These are phyloP conservation scores for Agonopterix subpropinquella DNA, from an alignment of 2,888 invertebrate species.

Conservation along the genomic window DNA sequence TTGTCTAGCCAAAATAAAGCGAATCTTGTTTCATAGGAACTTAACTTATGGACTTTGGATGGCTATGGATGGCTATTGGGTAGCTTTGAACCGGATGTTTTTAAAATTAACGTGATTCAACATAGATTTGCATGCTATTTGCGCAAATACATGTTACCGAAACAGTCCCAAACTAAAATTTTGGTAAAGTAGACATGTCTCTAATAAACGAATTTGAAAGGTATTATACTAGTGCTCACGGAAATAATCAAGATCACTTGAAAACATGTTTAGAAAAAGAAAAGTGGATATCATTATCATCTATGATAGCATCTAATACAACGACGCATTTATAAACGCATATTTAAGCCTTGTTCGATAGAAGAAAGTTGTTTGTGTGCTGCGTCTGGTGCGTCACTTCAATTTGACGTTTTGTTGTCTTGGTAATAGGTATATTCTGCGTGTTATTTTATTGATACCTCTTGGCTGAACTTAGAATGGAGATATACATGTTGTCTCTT, in stretches of 20 bases:
- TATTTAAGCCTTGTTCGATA: not conserved
- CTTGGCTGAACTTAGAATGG: too few relatives aligned
- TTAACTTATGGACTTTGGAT: too few relatives aligned
- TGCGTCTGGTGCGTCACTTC: not conserved
- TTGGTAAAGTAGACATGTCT: too few relatives aligned
- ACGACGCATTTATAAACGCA: not conserved
- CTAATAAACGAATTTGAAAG: not conserved
- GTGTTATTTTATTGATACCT: too few relatives aligned
- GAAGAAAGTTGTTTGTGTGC: slow-evolving; percentile 5
- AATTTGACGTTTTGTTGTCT: not conserved
- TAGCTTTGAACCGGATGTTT: too few relatives aligned
- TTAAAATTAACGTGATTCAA: too few relatives aligned
- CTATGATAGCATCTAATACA: slow-evolving; percentile 4
- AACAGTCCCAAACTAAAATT: too few relatives aligned
- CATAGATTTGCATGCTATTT: too few relatives aligned
- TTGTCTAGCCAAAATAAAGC: not conserved
- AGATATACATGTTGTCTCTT: too few relatives aligned
- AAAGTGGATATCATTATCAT: slow-evolving; percentile 4
- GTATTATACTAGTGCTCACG: not conserved
- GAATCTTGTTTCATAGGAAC: not conserved
- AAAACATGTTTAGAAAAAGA: slow-evolving; percentile 11
- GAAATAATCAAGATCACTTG: slow-evolving; percentile 1
- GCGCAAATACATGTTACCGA: too few relatives aligned
- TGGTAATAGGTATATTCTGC: not conserved
- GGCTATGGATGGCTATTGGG: too few relatives aligned